Evolutionary conservation across 2,113 vertebrate genomes (phyloP), one percentile per base, ranked within the genome.

Genomic region (Elephas maximus): DNA sequence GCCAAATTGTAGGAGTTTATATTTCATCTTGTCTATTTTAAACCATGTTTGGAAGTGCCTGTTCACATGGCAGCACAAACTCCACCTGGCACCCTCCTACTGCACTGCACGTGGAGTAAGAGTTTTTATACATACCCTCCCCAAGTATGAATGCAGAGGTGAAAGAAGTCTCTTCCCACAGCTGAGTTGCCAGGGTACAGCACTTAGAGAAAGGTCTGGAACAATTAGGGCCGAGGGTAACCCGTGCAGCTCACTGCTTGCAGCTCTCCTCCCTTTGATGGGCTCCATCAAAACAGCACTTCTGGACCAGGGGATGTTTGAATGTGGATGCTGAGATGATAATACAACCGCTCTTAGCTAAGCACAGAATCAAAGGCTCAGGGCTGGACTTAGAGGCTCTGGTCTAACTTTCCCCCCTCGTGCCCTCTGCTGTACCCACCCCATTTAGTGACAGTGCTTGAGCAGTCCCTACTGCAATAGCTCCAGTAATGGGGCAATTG

Each of bases 121-220:
- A 65, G 44, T 6, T 51, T 45, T 44, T 3, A 53, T 20, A 4
- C 21, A 7, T 44, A 80, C 65, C 26, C 33, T 0, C 0, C 8
- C 21, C 26, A 45, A 6, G 33, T 6, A 84, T 1, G 3, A 5
- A 0, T 7, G 26, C 10, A n/a, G 0, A 0, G 3, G 4, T 63
- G 74, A 24, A 2, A 30, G 23, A 12, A 7, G 12, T 60, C 51
- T 44, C 8, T 12, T 2, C 0, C 48, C 23, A 11, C n/a, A 44
- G 11, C 37, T 65, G 5, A 7, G 0, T 2, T n/a, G 67, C 77
- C n/a, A 30, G 78, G 12, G 0, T 45, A 30, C 91, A 85, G 23
- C 79, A 80, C 67, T 23, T 3, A 57, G 1, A 2, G 33, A 80
- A 85, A 85, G 86, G 73, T 21, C 0, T 24, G 41, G 0, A 2